Conservation (phyloP, 2,797 vertebrate species). For the Myotis planiceps region DNA sequence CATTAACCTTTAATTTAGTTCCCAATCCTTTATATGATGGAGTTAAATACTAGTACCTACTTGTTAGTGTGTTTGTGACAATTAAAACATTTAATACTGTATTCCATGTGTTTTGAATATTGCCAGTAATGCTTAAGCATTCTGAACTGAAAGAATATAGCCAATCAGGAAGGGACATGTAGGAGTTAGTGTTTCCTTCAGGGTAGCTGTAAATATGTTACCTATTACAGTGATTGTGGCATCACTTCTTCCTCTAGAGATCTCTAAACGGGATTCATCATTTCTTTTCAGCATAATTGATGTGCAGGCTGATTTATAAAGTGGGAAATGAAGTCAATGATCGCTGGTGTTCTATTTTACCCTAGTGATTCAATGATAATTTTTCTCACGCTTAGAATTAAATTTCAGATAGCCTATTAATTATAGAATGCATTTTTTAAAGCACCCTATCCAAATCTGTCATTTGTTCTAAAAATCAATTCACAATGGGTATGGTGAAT, state of each 20-base stretch:
- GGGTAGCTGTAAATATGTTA: not conserved
- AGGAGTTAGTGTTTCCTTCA: not conserved
- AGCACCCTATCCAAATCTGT: slow-evolving; percentile 24
- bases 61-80: not conserved
- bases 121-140: not conserved
- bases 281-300: not conserved
- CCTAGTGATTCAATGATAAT: not conserved
- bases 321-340: slow-evolving; percentile 3
- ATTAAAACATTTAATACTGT: not conserved
- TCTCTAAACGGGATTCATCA: not conserved
- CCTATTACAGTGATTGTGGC: not conserved
- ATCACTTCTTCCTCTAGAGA: not conserved
- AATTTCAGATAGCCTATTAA: not conserved
- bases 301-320: not conserved
- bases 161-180: not conserved
- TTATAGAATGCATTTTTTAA: slow-evolving; percentile 16
- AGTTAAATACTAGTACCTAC: not conserved
- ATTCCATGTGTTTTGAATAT: not conserved
- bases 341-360: not conserved
- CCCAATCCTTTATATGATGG: not conserved
- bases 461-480: slow-evolving; percentile 46
- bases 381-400: slow-evolving; percentile 40
- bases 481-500: not conserved
- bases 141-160: not conserved
- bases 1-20: not conserved